Percentiles rank a stretch among this genome's conserved stretches.
Evolutionary conservation across 1,140 invertebrate species (phyloP).

Genomic region (Mactra quadrangularis): DNA sequence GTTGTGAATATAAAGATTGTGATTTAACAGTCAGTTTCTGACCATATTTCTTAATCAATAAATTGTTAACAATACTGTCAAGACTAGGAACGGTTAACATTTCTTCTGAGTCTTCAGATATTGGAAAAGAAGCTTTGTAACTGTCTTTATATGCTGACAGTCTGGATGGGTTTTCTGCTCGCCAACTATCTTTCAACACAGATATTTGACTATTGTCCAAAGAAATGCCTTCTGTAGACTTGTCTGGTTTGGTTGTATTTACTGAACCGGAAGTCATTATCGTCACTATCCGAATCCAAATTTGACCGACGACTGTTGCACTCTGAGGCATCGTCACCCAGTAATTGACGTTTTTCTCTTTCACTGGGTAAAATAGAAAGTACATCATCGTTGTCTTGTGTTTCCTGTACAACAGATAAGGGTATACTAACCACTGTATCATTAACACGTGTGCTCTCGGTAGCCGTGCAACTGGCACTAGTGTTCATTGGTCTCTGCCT

Average conservation of each 20-base stretch:
- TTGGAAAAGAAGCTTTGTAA: conserved; percentile 18
- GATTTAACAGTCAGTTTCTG: neutral
- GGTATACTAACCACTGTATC: too few relatives aligned
- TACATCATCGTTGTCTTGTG: neutral
- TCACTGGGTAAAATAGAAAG: conserved; percentile 1
- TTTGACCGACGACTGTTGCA: neutral
- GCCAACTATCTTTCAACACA: conserved; percentile 8
- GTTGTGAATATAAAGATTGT: conserved; percentile 27
- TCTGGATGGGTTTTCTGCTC: neutral
- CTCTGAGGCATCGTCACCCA: neutral
- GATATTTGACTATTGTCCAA: conserved; percentile 13
- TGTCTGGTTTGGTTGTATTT: conserved; percentile 3
- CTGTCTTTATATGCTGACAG: conserved; percentile 27
- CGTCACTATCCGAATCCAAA: neutral
- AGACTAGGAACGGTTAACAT: conserved; percentile 2
- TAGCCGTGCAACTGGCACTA: neutral
- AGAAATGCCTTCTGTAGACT: neutral
- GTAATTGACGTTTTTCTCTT: neutral
- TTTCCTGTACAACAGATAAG: neutral
- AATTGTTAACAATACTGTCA: conserved; percentile 2
- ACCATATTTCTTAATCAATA: conserved; percentile 18
- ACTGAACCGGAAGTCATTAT: conserved; percentile 9
- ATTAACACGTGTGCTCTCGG: neutral
- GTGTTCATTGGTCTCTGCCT: conserved; percentile 13
- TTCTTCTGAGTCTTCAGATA: neutral